phyloP scores from a whole-genome alignment of 2,113 vertebrate genomes.

The Axis porcinus region DNA sequence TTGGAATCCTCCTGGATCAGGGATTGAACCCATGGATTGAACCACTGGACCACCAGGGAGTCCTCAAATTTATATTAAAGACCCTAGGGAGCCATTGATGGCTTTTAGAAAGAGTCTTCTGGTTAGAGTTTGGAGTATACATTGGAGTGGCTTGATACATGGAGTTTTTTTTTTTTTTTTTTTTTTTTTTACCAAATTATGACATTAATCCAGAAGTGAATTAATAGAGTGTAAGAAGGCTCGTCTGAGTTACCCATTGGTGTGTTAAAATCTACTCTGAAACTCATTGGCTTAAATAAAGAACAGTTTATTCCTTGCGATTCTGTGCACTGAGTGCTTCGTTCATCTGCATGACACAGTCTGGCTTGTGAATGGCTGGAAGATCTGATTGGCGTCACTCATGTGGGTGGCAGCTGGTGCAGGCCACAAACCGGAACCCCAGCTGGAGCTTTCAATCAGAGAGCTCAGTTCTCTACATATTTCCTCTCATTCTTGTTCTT shows the following conservation, averaged over 20 bases:
- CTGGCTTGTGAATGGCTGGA: neutral
- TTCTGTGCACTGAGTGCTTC: neutral
- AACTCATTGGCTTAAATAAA: neutral
- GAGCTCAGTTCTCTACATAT: neutral
- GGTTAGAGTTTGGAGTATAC: neutral
- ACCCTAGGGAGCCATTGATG: neutral
- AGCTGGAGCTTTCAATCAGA: neutral
- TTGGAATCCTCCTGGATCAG: neutral
- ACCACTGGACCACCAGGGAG: neutral
- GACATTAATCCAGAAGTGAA: neutral
- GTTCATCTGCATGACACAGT: neutral
- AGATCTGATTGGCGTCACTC: neutral
- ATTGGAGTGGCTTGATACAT: neutral
- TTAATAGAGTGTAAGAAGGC: neutral
- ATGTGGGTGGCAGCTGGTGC: neutral
- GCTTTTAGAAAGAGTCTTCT: neutral
- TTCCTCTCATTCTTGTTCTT: neutral
- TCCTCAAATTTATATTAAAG: neutral
- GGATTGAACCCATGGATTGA: neutral
- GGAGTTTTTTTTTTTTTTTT: neutral
- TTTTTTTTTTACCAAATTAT: neutral
- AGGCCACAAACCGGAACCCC: neutral
- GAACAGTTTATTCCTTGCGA: neutral
- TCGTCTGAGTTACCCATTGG: neutral
- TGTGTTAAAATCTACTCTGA: neutral